These are phyloP conservation scores for Tromatobia lineatoria DNA, from an alignment of 2,888 invertebrate species.

Conservation along the genomic window DNA sequence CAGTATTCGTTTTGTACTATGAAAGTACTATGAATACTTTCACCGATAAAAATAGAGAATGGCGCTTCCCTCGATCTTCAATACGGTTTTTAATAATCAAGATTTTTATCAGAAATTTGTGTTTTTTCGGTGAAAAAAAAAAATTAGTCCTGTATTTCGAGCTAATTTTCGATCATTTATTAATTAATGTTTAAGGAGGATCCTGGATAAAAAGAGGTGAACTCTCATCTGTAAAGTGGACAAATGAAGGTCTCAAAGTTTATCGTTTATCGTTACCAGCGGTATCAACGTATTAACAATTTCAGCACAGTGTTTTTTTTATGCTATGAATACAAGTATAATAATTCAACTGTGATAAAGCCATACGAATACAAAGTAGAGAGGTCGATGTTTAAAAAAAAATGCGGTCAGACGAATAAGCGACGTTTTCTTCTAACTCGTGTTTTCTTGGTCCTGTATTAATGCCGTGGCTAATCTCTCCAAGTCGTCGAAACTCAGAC, in stretches of 20 bases:
- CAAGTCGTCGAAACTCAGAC: conserved; percentile 88
- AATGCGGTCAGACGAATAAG: not conserved
- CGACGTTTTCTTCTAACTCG: conserved; percentile 71
- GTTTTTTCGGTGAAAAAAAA: no score
- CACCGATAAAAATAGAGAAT: no score
- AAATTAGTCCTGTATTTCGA: not conserved
- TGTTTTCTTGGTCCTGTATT: conserved; percentile 91
- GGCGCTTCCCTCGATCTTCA: no score
- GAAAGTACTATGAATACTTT: no score
- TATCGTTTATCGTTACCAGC: conserved; percentile 5
- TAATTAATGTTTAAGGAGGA: not conserved
- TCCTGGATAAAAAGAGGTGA: not conserved
- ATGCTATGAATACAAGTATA: not conserved
- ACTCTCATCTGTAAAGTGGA: not conserved
- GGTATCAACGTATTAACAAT: not conserved
- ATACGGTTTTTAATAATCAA: no score
- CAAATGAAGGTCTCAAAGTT: not conserved
- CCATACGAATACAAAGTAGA: conserved; percentile 4
- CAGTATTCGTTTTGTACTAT: no score
- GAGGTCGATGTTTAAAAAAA: not conserved
- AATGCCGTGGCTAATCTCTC: conserved; percentile 88
- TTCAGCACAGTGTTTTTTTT: not conserved
- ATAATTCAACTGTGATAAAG: conserved; percentile 8
- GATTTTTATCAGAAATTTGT: no score
- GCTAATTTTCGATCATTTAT: not conserved